Conservation (phyloP, 2,797 vertebrate species). For the Sphenodon punctatus region DNA sequence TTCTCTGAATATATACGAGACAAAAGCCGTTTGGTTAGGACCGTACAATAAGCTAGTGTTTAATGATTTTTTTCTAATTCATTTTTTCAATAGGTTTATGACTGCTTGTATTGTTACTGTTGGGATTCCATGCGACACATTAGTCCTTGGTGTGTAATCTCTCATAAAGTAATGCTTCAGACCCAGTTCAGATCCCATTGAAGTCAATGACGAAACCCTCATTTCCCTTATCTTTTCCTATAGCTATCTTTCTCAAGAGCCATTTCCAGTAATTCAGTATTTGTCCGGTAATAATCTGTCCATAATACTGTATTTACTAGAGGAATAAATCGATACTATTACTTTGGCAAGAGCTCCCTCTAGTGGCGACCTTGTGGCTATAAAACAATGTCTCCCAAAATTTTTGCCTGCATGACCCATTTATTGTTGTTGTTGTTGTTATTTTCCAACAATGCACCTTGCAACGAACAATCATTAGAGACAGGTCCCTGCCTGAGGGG, state of each 20-base stretch:
- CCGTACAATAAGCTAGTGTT: background rate
- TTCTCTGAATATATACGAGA: accelerated
- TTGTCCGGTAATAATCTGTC: accelerated
- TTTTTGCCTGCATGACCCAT: too few species aligned
- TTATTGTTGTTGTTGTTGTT: too few species aligned
- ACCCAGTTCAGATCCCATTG: background rate
- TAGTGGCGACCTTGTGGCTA: background rate
- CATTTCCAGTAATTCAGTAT: accelerated
- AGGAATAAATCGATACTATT: background rate
- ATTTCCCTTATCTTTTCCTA: background rate
- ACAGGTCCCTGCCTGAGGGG: too few species aligned
- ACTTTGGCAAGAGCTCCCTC: slow-evolving; percentile 40
- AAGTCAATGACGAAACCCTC: accelerated
- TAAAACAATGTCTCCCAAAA: too few species aligned
- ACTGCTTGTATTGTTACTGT: accelerated
- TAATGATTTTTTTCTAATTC: background rate
- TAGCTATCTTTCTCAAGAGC: background rate
- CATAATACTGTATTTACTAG: background rate
- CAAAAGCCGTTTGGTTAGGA: background rate
- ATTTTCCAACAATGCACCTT: too few species aligned
- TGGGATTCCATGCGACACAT: background rate
- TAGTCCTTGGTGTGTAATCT: background rate
- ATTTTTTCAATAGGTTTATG: background rate
- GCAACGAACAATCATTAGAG: too few species aligned
- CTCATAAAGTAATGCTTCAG: background rate